phyloP scores from a whole-genome alignment of 1,140 invertebrate species.

The Brachystomella parvula region DNA sequence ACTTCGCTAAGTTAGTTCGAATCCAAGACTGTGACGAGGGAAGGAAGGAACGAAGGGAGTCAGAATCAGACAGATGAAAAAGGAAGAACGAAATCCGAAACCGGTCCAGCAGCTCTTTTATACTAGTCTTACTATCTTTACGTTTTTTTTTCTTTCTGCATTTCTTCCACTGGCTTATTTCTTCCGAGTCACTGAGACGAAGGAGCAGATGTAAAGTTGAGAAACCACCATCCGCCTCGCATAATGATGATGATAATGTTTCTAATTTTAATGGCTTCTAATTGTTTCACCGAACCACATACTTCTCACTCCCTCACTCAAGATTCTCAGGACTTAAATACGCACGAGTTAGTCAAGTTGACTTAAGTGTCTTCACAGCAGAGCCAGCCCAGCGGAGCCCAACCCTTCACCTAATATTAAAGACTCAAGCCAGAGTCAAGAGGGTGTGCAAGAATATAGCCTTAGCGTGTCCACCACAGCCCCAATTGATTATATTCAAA shows the following conservation, averaged over 20 bases:
- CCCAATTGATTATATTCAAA: too few relatives aligned
- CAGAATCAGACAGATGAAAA: not conserved
- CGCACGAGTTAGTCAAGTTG: constrained; percentile 7
- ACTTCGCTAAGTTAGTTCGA: too few relatives aligned
- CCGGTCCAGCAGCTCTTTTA: constrained; percentile 10
- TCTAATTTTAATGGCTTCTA: constrained; percentile 11
- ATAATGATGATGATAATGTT: constrained; percentile 2
- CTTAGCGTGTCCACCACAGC: too few relatives aligned
- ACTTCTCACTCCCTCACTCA: constrained; percentile 7
- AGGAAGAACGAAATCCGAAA: not conserved
- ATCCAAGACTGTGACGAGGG: too few relatives aligned
- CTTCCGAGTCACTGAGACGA: not conserved
- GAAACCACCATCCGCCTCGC: constrained; percentile 6
- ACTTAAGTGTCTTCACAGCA: too few relatives aligned
- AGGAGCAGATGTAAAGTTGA: not conserved
- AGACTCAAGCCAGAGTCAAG: too few relatives aligned
- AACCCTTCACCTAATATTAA: too few relatives aligned
- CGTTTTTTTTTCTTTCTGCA: not conserved
- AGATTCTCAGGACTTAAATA: not conserved
- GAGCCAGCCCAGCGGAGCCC: too few relatives aligned
- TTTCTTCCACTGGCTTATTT: not conserved
- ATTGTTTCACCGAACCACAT: constrained; percentile 7
- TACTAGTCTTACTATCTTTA: too few relatives aligned
- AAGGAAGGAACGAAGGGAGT: too few relatives aligned
- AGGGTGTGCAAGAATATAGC: too few relatives aligned